A percentile compares a stretch with the other conserved stretches of the same genome.
These are phyloP conservation scores for Julus scanicus DNA, from an alignment of 2,888 invertebrate species.

Conservation along the genomic window DNA sequence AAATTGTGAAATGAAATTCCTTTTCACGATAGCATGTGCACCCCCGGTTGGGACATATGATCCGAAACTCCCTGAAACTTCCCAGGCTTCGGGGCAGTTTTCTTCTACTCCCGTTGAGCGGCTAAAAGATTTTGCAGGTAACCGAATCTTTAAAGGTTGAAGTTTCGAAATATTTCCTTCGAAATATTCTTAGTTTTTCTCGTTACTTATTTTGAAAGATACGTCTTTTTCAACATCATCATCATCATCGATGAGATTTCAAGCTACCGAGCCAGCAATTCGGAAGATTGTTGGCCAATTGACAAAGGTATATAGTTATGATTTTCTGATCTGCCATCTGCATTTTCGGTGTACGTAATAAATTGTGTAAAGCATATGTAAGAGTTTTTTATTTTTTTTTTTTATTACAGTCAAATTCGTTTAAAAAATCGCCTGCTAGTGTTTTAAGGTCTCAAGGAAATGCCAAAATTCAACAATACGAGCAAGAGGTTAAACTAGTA, in stretches of 20 bases:
- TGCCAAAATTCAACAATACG: neutral
- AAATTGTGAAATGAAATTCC: too few relatives aligned
- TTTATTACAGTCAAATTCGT: neutral
- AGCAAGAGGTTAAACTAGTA: conserved; percentile 13
- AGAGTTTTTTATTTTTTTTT: neutral
- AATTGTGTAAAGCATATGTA: neutral
- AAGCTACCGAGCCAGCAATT: neutral
- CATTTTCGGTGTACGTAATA: neutral
- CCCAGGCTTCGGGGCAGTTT: neutral
- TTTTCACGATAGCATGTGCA: neutral
- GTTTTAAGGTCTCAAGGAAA: neutral
- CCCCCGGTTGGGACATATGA: conserved; percentile 41
- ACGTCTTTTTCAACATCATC: neutral
- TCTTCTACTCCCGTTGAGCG: neutral
- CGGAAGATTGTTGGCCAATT: neutral
- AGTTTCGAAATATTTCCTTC: neutral
- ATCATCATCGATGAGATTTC: neutral
- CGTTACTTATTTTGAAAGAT: neutral
- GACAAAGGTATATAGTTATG: neutral
- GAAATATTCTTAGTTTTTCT: neutral
- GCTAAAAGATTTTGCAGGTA: conserved; percentile 6
- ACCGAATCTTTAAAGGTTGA: neutral
- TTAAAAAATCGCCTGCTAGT: neutral
- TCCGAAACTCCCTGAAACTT: conserved; percentile 22
- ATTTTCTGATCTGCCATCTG: neutral